Evolutionary conservation across 2,113 vertebrate genomes (phyloP), one percentile per base, ranked within the genome.

Genomic region (Tauraco erythrolophus): DNA sequence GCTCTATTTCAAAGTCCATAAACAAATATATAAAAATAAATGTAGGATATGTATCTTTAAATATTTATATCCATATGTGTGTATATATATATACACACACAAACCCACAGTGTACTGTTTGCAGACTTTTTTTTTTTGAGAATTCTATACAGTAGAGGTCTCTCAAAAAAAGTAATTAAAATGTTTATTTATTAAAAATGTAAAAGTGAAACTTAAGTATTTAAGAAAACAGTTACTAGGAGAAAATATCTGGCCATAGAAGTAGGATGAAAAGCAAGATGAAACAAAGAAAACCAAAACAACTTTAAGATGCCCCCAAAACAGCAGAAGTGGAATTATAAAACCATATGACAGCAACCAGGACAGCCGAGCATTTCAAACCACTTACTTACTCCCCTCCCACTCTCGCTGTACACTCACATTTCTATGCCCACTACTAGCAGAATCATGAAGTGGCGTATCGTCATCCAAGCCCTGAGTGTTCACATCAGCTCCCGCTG

Each of bases 401-500:
- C 28, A 8, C 19, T 75, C 37, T 31, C 19, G 30, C 46, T 30
- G 25, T 30, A 80, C 75, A 98, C 98, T 98, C 98, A 99, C 99
- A 31, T 99, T 99, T 98, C 98, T 99, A 41, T 99, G 99, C 27
- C 99, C 99, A 84, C 99, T 99, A 88, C 99, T 99, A 68, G 99
- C 99, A 75, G 99, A 99, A 88, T 99, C 99, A 43, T 99, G 99
- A 30, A 99, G 99, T 3, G 99, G 99, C 1, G 99, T 99, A 97
- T 99, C 99, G 61, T 99, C 99, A 87, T 99, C 99, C 97, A 99
- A 98, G 80, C 99, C 99, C 94, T 99, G 99, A 0, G 99, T 99
- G 97, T 99, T 99, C 94, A 99, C 99, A 30, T 99, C 99, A 2
- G 99, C 99, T 78, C 99, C 99, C 0, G 99, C 99, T 86, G 99